A percentile compares a stretch with the other conserved stretches of the same genome.
Conservation (phyloP, 2,888 invertebrate species). For the Smittia sp. region DNA sequence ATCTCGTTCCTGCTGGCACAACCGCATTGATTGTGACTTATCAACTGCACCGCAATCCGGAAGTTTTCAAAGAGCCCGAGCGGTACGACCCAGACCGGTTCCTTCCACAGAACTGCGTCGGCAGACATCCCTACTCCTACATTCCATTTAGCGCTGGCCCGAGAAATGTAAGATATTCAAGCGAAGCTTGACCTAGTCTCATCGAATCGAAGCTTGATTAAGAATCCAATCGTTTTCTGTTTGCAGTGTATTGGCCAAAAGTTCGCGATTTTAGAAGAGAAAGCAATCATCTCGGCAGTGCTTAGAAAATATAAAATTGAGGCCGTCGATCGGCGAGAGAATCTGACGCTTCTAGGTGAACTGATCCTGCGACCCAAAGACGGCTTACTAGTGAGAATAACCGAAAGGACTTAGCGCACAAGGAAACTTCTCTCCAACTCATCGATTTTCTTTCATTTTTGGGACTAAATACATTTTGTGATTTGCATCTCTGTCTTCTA, state of each 20-base stretch:
- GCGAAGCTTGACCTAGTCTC: no score
- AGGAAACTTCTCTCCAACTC: no score
- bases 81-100: slow-evolving; percentile 71
- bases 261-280: slow-evolving; percentile 60
- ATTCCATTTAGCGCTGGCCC: slow-evolving; percentile 70
- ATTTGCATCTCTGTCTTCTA: background rate
- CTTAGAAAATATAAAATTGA: slow-evolving; percentile 59
- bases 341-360: slow-evolving; percentile 59
- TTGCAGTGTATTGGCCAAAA: slow-evolving; percentile 57
- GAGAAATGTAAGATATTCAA: no score
- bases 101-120: slow-evolving; percentile 60
- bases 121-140: slow-evolving; percentile 64
- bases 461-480: background rate
- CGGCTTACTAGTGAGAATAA: slow-evolving; percentile 56
- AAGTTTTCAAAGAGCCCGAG: slow-evolving; percentile 65
- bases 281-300: slow-evolving; percentile 59
- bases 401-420: slow-evolving; percentile 45
- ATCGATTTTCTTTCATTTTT: no score
- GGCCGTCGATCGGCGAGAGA: slow-evolving; percentile 58
- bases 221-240: background rate
- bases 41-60: slow-evolving; percentile 64
- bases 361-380: slow-evolving; percentile 60
- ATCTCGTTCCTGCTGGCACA: slow-evolving; percentile 57
- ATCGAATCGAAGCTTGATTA: no score
- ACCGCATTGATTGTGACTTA: slow-evolving; percentile 61